Conservation (phyloP, 2,113 vertebrate genomes). For the Syrrhaptes paradoxus region DNA sequence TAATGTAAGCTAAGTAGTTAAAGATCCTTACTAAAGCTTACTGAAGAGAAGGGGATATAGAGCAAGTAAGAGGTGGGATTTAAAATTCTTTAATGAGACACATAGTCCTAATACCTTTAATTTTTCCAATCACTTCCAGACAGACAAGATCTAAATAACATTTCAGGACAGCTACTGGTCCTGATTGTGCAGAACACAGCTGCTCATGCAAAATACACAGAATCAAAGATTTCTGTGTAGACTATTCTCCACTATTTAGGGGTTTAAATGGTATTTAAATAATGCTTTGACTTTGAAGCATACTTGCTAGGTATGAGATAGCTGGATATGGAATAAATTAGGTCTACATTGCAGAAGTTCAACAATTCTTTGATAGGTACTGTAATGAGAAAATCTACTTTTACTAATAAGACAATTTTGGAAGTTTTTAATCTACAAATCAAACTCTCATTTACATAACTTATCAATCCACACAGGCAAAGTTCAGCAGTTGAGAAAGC, state of each 20-base stretch:
- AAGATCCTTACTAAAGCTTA: not conserved
- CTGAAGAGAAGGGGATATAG: not conserved
- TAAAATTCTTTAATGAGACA: not conserved
- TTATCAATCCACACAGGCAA: not conserved
- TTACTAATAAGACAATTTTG: not conserved
- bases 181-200: not conserved
- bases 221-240: not conserved
- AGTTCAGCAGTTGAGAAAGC: not conserved
- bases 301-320: not conserved
- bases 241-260: not conserved
- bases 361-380: not conserved
- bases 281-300: not conserved
- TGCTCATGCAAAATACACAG: not conserved
- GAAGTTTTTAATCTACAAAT: not conserved
- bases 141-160: not conserved
- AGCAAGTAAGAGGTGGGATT: not conserved
- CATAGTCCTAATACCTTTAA: not conserved
- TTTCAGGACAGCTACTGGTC: not conserved
- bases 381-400: not conserved
- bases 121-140: not conserved
- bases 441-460: not conserved
- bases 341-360: not conserved
- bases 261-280: not conserved
- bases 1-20: not conserved
- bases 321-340: not conserved